Evolutionary conservation across 2,888 invertebrate genomes (phyloP).

Genomic region (Chymomyza caudatula): DNA sequence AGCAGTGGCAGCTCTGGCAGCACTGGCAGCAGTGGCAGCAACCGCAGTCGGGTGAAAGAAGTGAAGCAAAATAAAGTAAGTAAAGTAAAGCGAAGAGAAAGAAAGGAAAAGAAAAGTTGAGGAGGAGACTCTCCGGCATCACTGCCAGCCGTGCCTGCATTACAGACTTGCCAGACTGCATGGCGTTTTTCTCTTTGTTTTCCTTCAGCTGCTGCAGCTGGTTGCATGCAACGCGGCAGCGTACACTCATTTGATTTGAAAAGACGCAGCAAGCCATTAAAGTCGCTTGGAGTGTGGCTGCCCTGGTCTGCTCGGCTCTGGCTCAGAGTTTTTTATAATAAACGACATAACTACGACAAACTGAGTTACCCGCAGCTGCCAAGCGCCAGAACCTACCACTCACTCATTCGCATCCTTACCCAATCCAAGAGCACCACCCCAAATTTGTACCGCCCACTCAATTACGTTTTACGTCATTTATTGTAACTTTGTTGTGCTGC

Average conservation of each 20-base stretch:
- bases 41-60: not conserved
- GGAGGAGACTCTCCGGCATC: constrained; percentile 14
- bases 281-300: constrained; percentile 57
- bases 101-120: constrained; percentile 35
- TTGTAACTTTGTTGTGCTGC: constrained; percentile 66
- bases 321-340: constrained; percentile 57
- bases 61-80: not conserved
- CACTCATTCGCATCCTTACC: not conserved
- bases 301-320: not conserved
- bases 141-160: not conserved
- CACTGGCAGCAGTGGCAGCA: not conserved
- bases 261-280: constrained; percentile 63
- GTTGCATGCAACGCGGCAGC: constrained; percentile 22
- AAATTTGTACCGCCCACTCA: constrained; percentile 9
- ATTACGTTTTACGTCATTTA: constrained; percentile 69
- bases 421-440: constrained; percentile 30
- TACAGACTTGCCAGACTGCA: constrained; percentile 23
- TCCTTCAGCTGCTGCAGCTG: constrained; percentile 23
- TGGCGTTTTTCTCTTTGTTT: constrained; percentile 42
- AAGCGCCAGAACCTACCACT: not conserved
- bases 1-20: constrained; percentile 24
- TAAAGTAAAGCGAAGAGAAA: constrained; percentile 24
- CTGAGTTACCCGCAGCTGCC: constrained; percentile 52
- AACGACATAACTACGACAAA: constrained; percentile 72
- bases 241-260: constrained; percentile 70